These are phyloP conservation scores for Clupea harengus DNA, from an alignment of 2,113 vertebrate genomes.

Conservation along the genomic window DNA sequence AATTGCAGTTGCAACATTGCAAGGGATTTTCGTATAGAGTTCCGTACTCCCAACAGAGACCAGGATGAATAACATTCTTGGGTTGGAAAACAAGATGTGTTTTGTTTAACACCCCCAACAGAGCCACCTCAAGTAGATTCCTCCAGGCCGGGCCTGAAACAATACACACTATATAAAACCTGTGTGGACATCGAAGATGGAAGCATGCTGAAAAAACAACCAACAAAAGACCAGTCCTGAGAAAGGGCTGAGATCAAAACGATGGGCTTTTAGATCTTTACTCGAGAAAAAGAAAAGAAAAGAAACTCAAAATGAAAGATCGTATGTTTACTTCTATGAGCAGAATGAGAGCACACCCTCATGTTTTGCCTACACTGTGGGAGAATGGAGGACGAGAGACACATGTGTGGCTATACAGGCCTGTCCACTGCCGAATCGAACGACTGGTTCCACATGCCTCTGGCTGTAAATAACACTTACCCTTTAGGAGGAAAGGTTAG, in stretches of 20 bases:
- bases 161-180: neutral
- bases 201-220: conserved; percentile 26
- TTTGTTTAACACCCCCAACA: neutral
- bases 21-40: conserved; percentile 8
- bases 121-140: neutral
- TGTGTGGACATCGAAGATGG: neutral
- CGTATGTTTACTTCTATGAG: neutral
- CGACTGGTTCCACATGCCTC: neutral
- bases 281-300: neutral
- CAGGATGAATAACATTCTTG: conserved; percentile 30
- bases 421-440: neutral
- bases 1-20: neutral
- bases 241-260: neutral
- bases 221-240: neutral
- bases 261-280: neutral
- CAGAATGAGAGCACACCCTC: neutral
- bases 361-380: neutral
- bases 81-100: neutral
- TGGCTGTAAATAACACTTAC: conserved; percentile 38
- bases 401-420: neutral
- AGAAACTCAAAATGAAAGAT: neutral
- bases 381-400: neutral
- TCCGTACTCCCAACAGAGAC: conserved; percentile 9
- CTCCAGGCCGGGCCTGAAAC: neutral
- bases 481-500: conserved; percentile 36